Evolutionary conservation across 1,140 invertebrate species (phyloP).

Genomic region (Aphelenchoides besseyi): DNA sequence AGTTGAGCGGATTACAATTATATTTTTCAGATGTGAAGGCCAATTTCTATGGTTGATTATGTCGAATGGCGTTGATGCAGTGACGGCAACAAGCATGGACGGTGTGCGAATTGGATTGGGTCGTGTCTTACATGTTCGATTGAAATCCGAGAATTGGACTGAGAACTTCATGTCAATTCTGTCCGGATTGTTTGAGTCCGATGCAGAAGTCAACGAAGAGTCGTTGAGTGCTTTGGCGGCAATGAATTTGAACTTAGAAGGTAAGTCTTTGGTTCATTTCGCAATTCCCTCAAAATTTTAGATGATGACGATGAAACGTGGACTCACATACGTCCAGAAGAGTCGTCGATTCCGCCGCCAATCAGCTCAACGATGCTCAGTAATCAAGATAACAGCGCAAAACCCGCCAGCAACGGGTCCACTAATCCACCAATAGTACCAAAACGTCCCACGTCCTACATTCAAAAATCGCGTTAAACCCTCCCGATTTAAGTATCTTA

Average conservation of each 20-base stretch:
- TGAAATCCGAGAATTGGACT: slow-evolving; percentile 34
- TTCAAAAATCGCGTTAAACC: neutral
- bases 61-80: slow-evolving; percentile 50
- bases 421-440: slow-evolving; percentile 5
- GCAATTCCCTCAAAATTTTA: neutral
- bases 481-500: neutral
- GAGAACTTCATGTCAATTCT: slow-evolving; percentile 8
- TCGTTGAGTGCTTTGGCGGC: neutral
- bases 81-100: slow-evolving; percentile 61
- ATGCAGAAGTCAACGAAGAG: slow-evolving; percentile 3
- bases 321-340: neutral
- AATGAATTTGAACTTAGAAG: slow-evolving; percentile 20
- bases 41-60: slow-evolving; percentile 48
- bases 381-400: too few species aligned
- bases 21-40: slow-evolving; percentile 47
- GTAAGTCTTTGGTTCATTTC: neutral
- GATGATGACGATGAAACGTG: slow-evolving; percentile 21
- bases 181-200: neutral
- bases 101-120: slow-evolving; percentile 36
- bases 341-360: slow-evolving; percentile 2
- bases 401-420: neutral
- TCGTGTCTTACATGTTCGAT: slow-evolving; percentile 29
- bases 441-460: slow-evolving; percentile 19
- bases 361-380: too few species aligned
- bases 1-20: neutral